These are phyloP conservation scores for Megaustenia siamemsis DNA, from an alignment of 2,888 invertebrate genomes.

Conservation along the genomic window DNA sequence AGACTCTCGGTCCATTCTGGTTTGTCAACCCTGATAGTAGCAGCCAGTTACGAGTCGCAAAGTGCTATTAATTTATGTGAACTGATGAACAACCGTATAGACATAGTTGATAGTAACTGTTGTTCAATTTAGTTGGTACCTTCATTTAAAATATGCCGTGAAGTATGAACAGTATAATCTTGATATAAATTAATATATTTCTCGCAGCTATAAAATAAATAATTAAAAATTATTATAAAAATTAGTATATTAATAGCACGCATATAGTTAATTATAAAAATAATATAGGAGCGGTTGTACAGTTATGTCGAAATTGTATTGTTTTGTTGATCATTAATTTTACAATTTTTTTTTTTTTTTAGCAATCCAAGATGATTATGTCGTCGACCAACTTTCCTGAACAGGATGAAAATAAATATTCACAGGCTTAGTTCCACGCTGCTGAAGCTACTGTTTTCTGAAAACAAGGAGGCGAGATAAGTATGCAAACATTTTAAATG, in stretches of 20 bases:
- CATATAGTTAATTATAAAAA: neutral
- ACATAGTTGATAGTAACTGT: too few species aligned
- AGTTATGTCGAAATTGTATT: neutral
- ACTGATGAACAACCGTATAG: too few species aligned
- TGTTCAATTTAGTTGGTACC: too few species aligned
- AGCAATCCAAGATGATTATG: slow-evolving; percentile 31
- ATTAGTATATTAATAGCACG: neutral
- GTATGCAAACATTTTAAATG: neutral
- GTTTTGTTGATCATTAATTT: slow-evolving; percentile 4
- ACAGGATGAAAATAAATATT: slow-evolving; percentile 37
- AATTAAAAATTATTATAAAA: neutral
- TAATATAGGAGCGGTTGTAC: neutral
- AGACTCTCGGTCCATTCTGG: too few species aligned
- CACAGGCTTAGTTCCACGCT: neutral
- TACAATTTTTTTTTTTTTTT: too few species aligned
- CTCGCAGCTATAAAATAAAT: neutral
- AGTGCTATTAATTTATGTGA: too few species aligned
- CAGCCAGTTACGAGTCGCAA: too few species aligned
- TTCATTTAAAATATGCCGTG: neutral
- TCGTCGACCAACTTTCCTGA: slow-evolving; percentile 37
- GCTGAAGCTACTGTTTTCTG: neutral
- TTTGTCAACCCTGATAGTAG: too few species aligned
- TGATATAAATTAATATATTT: neutral
- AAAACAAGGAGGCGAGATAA: neutral
- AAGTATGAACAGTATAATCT: neutral